Conservation (phyloP, 92 coral and sea anemone species). For the Palythoa heliodiscus region DNA sequence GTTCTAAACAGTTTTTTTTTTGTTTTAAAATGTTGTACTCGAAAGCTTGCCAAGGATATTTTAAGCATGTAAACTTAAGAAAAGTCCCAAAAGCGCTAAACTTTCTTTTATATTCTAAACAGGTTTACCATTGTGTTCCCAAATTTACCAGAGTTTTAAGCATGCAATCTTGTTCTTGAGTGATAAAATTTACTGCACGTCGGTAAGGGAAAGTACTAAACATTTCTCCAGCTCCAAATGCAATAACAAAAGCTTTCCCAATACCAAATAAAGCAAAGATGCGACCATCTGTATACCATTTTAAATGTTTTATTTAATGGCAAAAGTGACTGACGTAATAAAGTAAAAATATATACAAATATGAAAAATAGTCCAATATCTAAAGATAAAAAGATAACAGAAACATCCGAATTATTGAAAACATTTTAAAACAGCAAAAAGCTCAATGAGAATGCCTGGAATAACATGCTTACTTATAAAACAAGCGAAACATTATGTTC, state of each 20-base stretch:
- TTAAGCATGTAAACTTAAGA: slow-evolving; percentile 1
- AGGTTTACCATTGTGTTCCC: background rate
- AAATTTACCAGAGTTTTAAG: slow-evolving; percentile 6
- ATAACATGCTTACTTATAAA: background rate
- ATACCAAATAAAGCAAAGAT: background rate
- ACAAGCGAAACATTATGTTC: too few relatives aligned
- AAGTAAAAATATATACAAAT: background rate
- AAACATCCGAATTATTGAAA: background rate
- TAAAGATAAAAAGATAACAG: background rate
- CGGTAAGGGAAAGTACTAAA: background rate
- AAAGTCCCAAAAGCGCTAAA: background rate
- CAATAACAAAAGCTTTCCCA: background rate
- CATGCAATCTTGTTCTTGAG: slow-evolving; percentile 6
- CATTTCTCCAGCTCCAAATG: background rate
- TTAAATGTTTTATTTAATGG: background rate
- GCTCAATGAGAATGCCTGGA: background rate
- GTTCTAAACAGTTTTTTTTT: background rate
- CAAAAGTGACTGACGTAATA: background rate
- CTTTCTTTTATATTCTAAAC: background rate
- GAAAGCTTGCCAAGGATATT: slow-evolving; percentile 1
- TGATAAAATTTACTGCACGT: slow-evolving; percentile 1
- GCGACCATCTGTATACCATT: background rate
- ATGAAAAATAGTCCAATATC: background rate
- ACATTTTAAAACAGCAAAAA: background rate
- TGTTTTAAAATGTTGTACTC: background rate